Conservation (phyloP, 1,140 invertebrate genomes). For the Ceratina calcarata region DNA sequence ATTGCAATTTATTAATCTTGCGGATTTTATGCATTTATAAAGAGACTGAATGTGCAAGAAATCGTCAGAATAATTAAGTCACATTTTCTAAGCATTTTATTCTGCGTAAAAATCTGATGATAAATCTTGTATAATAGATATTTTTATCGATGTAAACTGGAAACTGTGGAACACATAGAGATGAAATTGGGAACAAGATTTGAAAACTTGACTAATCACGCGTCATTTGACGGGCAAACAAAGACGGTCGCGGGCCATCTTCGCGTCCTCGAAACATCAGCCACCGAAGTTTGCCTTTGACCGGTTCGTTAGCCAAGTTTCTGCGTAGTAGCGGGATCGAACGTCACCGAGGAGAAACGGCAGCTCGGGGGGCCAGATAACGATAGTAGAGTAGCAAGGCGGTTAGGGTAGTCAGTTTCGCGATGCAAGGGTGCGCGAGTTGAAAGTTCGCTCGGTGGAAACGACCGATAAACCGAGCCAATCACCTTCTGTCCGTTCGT, state of each 20-base stretch:
- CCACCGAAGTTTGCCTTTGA: constrained; percentile 20
- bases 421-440: constrained; percentile 40
- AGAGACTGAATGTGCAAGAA: too few relatives aligned
- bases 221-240: background rate
- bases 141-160: too few relatives aligned
- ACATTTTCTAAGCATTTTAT: too few relatives aligned
- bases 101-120: too few relatives aligned
- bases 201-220: background rate
- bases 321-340: constrained; percentile 34
- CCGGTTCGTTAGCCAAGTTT: constrained; percentile 46
- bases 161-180: too few relatives aligned
- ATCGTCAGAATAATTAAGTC: too few relatives aligned
- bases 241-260: background rate
- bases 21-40: too few relatives aligned
- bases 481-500: constrained; percentile 23
- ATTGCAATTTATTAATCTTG: too few relatives aligned
- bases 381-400: constrained; percentile 2
- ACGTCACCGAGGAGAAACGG: constrained; percentile 48
- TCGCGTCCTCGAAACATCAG: background rate
- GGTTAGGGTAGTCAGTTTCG: constrained; percentile 40
- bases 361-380: constrained; percentile 42
- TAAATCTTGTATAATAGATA: too few relatives aligned
- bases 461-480: constrained; percentile 58
- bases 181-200: too few relatives aligned
- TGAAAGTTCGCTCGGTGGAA: constrained; percentile 66